Percentiles rank a stretch among this genome's conserved stretches.
Evolutionary conservation across 2,888 invertebrate genomes (phyloP).

Genomic region (Phanerotoma sp.): DNA sequence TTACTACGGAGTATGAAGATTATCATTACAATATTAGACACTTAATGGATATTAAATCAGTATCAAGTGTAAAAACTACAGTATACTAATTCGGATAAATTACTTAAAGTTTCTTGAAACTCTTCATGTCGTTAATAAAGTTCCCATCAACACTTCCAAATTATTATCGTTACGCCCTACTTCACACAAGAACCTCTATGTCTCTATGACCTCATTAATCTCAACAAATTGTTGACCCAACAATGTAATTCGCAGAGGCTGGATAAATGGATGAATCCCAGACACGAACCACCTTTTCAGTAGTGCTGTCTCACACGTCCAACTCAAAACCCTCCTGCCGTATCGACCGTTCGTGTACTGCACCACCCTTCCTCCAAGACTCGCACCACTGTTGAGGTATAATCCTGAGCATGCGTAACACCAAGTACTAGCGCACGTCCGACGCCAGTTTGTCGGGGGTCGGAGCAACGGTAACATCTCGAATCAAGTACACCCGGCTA

Average conservation of each 20-base stretch:
- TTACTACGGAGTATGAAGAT: too few relatives aligned
- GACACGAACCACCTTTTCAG: constrained; percentile 40
- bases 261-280: constrained; percentile 27
- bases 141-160: constrained; percentile 7
- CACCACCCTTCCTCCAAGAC: constrained; percentile 18
- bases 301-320: constrained; percentile 1
- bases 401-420: constrained; percentile 49
- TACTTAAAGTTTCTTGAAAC: neutral
- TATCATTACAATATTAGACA: too few relatives aligned
- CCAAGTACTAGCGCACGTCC: constrained; percentile 37
- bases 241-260: neutral
- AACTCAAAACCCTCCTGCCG: constrained; percentile 37
- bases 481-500: constrained; percentile 37
- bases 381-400: constrained; percentile 12
- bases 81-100: neutral
- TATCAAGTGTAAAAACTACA: neutral
- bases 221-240: constrained; percentile 1
- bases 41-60: too few relatives aligned
- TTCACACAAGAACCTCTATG: constrained; percentile 3
- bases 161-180: constrained; percentile 6
- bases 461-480: constrained; percentile 50
- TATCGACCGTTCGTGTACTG: constrained; percentile 48
- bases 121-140: constrained; percentile 3
- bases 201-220: constrained; percentile 10
- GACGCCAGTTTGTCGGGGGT: constrained; percentile 56